phyloP scores from a whole-genome alignment of 2,888 invertebrate genomes.

The Junonia oenone region DNA sequence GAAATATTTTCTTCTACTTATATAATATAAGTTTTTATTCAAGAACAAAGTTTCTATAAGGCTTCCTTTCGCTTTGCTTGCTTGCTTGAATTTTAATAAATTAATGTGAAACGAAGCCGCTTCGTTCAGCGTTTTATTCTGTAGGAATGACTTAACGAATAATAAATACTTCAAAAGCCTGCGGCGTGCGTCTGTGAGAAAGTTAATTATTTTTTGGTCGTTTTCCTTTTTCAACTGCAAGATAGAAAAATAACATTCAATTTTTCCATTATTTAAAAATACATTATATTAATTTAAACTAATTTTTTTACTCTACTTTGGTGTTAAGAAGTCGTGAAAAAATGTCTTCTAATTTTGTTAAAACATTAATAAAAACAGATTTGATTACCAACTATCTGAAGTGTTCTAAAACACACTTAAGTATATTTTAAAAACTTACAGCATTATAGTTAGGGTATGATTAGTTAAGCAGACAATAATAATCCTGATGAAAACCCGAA shows the following conservation, averaged over 20 bases:
- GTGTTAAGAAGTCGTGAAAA: too few relatives aligned
- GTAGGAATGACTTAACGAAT: slow-evolving; percentile 15
- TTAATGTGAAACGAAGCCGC: slow-evolving; percentile 13
- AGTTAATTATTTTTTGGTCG: slow-evolving; percentile 16
- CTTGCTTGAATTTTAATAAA: slow-evolving; percentile 4
- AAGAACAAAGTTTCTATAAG: background rate
- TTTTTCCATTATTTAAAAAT: background rate
- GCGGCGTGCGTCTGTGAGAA: slow-evolving; percentile 10
- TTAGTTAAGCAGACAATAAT: background rate
- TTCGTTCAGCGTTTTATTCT: slow-evolving; percentile 11
- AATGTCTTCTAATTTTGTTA: too few relatives aligned
- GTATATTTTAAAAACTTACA: too few relatives aligned
- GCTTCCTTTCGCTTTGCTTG: too few relatives aligned
- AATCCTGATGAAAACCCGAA: slow-evolving; percentile 5
- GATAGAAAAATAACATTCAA: background rate
- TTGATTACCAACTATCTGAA: too few relatives aligned
- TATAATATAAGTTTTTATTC: background rate
- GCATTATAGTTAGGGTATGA: background rate
- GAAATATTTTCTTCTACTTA: too few relatives aligned
- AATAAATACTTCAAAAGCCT: slow-evolving; percentile 17
- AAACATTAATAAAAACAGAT: too few relatives aligned
- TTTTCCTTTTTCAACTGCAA: background rate
- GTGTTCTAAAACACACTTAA: too few relatives aligned
- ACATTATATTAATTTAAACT: background rate
- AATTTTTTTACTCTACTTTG: too few relatives aligned